A percentile compares a stretch with the other conserved stretches of the same genome.
Conservation (phyloP, 1,140 invertebrate species). For the Episyrphus balteatus region DNA sequence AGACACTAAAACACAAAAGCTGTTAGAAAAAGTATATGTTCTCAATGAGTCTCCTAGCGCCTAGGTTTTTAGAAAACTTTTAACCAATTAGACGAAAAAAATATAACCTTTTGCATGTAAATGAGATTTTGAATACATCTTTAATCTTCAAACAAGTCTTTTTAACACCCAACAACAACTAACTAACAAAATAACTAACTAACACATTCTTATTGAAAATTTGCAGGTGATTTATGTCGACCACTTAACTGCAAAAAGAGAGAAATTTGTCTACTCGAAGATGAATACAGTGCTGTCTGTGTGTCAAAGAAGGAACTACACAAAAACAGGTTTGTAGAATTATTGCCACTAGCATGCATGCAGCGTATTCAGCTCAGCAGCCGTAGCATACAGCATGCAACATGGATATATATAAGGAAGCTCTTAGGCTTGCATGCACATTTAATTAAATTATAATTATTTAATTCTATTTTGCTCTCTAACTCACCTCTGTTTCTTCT, state of each 20-base stretch:
- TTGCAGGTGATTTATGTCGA: slow-evolving; percentile 70
- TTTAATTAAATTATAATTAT: not conserved
- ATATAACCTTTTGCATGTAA: not conserved
- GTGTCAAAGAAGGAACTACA: slow-evolving; percentile 75
- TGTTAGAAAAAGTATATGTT: too few species aligned
- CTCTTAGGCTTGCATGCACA: not conserved
- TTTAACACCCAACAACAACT: not conserved
- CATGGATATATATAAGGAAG: too few species aligned
- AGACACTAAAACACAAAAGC: too few species aligned
- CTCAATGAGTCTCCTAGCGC: too few species aligned
- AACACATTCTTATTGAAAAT: not conserved
- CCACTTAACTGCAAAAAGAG: slow-evolving; percentile 79
- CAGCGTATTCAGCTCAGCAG: too few species aligned
- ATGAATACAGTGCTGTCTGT: slow-evolving; percentile 76
- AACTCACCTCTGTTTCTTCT: not conserved
- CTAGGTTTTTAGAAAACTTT: too few species aligned
- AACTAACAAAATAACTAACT: not conserved
- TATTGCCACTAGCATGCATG: not conserved
- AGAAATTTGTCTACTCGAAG: slow-evolving; percentile 74
- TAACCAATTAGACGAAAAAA: not conserved
- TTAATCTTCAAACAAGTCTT: not conserved
- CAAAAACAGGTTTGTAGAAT: slow-evolving; percentile 58
- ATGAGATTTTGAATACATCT: not conserved
- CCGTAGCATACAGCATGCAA: too few species aligned
- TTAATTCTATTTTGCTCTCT: not conserved